A percentile compares a stretch with the other conserved stretches of the same genome.
Evolutionary conservation across 2,797 vertebrate species (phyloP).

Genomic region (Aeoliscus strigatus): DNA sequence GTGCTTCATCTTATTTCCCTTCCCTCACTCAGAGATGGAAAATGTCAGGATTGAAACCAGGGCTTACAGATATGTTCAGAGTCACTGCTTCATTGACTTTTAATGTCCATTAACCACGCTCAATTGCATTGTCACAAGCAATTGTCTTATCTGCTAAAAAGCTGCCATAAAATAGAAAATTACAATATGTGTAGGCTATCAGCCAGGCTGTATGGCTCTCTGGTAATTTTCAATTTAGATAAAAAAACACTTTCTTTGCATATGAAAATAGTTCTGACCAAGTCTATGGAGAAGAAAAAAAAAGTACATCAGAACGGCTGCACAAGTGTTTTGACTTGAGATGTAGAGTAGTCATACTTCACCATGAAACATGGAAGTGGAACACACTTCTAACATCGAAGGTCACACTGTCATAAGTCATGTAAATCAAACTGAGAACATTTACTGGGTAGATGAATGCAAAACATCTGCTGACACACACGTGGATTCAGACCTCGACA

Average conservation of each 20-base stretch:
- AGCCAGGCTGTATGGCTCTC: slow-evolving; percentile 51
- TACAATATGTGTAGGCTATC: slow-evolving; percentile 63
- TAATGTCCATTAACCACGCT: slow-evolving; percentile 72
- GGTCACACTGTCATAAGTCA: slow-evolving; percentile 51
- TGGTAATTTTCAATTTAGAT: slow-evolving; percentile 76
- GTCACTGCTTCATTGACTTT: slow-evolving; percentile 62
- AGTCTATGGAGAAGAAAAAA: slow-evolving; percentile 29
- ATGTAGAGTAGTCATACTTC: slow-evolving; percentile 35
- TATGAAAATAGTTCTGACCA: slow-evolving; percentile 42
- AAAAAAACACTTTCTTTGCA: slow-evolving; percentile 45
- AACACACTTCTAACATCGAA: slow-evolving; percentile 33
- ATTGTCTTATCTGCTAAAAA: slow-evolving; percentile 76
- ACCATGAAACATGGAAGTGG: slow-evolving; percentile 16
- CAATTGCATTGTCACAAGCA: slow-evolving; percentile 75
- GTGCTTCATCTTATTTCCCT: slow-evolving; percentile 53
- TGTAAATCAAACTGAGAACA: slow-evolving; percentile 31
- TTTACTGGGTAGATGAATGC: slow-evolving; percentile 39
- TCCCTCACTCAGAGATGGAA: slow-evolving; percentile 59
- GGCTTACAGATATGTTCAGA: slow-evolving; percentile 61
- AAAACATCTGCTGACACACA: slow-evolving; percentile 16
- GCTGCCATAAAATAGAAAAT: slow-evolving; percentile 67
- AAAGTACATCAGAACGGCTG: slow-evolving; percentile 44
- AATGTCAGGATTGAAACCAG: slow-evolving; percentile 56
- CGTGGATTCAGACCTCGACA: slow-evolving; percentile 4
- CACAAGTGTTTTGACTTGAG: slow-evolving; percentile 46